These are phyloP conservation scores for Endomychus coccineus DNA, from an alignment of 2,888 invertebrate species.

Conservation along the genomic window DNA sequence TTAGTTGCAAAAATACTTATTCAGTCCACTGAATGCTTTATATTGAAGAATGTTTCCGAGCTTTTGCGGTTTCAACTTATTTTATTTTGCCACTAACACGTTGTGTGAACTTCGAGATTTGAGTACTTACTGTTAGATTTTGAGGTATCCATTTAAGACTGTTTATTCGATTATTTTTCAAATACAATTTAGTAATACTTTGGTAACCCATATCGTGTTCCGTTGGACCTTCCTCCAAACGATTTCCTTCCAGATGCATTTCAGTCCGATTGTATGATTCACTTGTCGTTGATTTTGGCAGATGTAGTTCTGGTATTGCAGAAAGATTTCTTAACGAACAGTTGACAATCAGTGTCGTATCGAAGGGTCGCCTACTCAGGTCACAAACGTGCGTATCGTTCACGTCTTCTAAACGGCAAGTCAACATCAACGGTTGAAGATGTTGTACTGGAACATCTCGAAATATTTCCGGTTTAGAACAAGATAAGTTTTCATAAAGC, in stretches of 20 bases:
- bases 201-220: slow-evolving; percentile 39
- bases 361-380: slow-evolving; percentile 42
- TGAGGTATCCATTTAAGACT: slow-evolving; percentile 40
- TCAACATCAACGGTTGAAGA: slow-evolving; percentile 43
- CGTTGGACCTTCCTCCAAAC: slow-evolving; percentile 14
- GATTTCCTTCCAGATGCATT: slow-evolving; percentile 29
- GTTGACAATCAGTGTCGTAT: slow-evolving; percentile 47
- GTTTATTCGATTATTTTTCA: slow-evolving; percentile 42
- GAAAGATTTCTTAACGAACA: slow-evolving; percentile 48
- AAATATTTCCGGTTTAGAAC: slow-evolving; percentile 38
- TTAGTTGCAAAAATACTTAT: too few species aligned
- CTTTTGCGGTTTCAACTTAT: too few species aligned
- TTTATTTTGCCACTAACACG: too few species aligned
- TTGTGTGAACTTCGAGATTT: too few species aligned
- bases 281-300: slow-evolving; percentile 2
- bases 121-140: slow-evolving; percentile 38
- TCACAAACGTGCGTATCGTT: slow-evolving; percentile 42
- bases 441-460: slow-evolving; percentile 30
- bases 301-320: slow-evolving; percentile 37
- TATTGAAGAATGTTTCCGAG: too few species aligned
- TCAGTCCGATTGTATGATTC: slow-evolving; percentile 24
- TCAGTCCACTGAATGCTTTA: too few species aligned
- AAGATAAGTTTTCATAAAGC: slow-evolving; percentile 38
- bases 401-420: slow-evolving; percentile 43
- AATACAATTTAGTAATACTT: slow-evolving; percentile 46